Evolutionary conservation across 2,888 invertebrate species (phyloP).

Genomic region (Lumbricus terrestris): DNA sequence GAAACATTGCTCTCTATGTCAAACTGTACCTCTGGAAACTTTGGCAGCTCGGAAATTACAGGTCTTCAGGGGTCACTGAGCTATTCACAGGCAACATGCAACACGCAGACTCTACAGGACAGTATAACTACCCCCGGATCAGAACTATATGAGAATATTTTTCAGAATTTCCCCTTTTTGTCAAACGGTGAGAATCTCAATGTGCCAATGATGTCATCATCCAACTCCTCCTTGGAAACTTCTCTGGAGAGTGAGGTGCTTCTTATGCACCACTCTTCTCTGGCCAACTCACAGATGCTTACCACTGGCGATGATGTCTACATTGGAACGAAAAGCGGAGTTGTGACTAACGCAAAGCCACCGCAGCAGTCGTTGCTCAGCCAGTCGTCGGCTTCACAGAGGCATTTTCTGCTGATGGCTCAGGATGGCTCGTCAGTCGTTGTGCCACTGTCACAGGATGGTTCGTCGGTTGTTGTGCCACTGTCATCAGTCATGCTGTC

Average conservation of each 20-base stretch:
- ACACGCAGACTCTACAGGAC: not conserved
- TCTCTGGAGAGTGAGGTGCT: not conserved
- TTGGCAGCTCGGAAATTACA: not conserved
- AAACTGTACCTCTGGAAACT: constrained; percentile 4
- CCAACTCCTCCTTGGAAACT: not conserved
- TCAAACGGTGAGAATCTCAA: constrained; percentile 11
- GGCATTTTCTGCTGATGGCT: not conserved
- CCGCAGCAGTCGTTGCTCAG: constrained; percentile 1
- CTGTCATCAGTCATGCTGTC: not conserved
- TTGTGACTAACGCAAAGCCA: not conserved
- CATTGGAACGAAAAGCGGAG: not conserved
- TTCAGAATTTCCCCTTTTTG: not conserved
- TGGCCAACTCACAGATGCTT: not conserved
- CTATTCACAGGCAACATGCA: not conserved
- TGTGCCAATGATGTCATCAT: not conserved
- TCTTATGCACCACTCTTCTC: not conserved
- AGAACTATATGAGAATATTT: not conserved
- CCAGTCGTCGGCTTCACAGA: not conserved
- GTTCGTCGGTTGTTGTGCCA: not conserved
- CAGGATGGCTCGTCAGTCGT: not conserved
- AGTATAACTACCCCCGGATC: not conserved
- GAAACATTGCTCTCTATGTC: not conserved
- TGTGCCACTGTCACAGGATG: not conserved
- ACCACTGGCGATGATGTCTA: not conserved
- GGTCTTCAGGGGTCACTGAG: not conserved